Evolutionary conservation across 2,888 invertebrate genomes (phyloP).

Genomic region (Selenia dentaria): DNA sequence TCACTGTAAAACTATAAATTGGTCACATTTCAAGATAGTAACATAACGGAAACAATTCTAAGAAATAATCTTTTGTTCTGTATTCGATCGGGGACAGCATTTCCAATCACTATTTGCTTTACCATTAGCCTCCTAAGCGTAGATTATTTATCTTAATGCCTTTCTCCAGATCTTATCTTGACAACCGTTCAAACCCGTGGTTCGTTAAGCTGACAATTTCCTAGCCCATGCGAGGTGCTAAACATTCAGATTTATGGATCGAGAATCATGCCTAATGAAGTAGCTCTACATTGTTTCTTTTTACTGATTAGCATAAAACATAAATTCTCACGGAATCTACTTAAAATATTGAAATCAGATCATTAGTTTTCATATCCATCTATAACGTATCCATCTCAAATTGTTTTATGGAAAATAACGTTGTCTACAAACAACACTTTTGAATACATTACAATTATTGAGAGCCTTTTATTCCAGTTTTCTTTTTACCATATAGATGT

Average conservation of each 20-base stretch:
- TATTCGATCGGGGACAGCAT: slow-evolving; percentile 7
- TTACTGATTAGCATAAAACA: slow-evolving; percentile 56
- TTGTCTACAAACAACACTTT: slow-evolving; percentile 20
- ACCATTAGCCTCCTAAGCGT: slow-evolving; percentile 31
- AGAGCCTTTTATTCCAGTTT: slow-evolving; percentile 20
- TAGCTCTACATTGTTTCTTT: slow-evolving; percentile 64
- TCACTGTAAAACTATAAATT: no score
- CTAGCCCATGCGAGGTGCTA: slow-evolving; percentile 45
- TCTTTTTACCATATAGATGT: slow-evolving; percentile 22
- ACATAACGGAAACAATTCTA: slow-evolving; percentile 1
- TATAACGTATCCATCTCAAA: slow-evolving; percentile 24
- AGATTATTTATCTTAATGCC: slow-evolving; percentile 55
- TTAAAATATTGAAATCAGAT: slow-evolving; percentile 47
- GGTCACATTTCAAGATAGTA: no score
- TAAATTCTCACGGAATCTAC: slow-evolving; percentile 51
- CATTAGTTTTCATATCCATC: slow-evolving; percentile 38
- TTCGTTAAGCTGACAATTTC: slow-evolving; percentile 25
- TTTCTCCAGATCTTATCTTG: slow-evolving; percentile 55
- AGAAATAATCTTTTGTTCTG: slow-evolving; percentile 15
- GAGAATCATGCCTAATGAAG: slow-evolving; percentile 77
- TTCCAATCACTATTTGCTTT: slow-evolving; percentile 29
- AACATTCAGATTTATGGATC: slow-evolving; percentile 76
- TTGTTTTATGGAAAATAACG: slow-evolving; percentile 20
- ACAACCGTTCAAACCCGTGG: slow-evolving; percentile 27
- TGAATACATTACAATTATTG: slow-evolving; percentile 28